Conservation (phyloP, 2,797 vertebrate species). For the Sphenopsis melanotis region DNA sequence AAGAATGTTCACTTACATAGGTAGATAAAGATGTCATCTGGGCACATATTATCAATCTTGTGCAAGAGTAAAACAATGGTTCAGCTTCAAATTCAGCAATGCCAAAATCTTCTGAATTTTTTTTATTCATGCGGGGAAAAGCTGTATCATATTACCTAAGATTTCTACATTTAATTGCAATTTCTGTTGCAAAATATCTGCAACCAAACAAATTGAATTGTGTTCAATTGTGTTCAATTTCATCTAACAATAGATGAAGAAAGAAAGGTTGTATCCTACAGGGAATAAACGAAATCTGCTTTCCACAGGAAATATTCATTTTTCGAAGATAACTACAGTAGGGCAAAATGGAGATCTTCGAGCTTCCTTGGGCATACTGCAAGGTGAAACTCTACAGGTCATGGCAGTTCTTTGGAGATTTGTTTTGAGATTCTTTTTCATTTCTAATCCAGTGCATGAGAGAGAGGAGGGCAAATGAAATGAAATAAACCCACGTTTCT, state of each 20-base stretch:
- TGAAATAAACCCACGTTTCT: neutral
- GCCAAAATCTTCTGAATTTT: neutral
- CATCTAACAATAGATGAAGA: neutral
- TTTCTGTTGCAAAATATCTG: neutral
- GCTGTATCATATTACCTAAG: neutral
- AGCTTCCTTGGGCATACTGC: neutral
- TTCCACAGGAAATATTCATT: neutral
- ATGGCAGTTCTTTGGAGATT: neutral
- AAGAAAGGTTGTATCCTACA: neutral
- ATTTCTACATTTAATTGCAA: neutral
- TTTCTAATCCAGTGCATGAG: neutral
- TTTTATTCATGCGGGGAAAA: neutral
- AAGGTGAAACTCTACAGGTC: neutral
- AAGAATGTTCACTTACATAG: neutral
- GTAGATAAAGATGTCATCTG: neutral
- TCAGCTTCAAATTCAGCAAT: neutral
- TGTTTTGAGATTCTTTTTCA: conserved; percentile 1
- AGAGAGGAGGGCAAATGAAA: neutral
- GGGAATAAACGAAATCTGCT: neutral
- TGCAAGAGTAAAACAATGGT: neutral
- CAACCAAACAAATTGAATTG: neutral
- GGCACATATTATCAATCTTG: neutral
- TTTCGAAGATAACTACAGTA: neutral
- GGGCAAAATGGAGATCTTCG: neutral
- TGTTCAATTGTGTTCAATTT: no score